Conservation (phyloP, 1,140 invertebrate species). For the Trichogramma pretiosum region DNA sequence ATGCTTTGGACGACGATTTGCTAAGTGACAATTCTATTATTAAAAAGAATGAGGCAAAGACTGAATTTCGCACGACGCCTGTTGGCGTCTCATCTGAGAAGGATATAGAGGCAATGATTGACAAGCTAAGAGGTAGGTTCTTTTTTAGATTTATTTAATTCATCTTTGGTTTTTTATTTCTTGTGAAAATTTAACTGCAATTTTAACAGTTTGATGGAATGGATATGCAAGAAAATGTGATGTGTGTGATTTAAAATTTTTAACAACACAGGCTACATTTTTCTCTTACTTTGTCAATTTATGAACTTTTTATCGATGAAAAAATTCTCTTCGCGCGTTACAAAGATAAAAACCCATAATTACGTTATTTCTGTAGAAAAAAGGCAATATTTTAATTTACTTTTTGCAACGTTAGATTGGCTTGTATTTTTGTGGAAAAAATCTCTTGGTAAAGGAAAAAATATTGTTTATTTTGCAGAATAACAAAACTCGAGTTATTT, state of each 20-base stretch:
- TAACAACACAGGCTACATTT: too few species aligned
- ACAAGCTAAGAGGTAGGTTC: slow-evolving; percentile 39
- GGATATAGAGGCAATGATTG: slow-evolving; percentile 40
- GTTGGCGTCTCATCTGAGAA: slow-evolving; percentile 34
- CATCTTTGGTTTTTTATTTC: slow-evolving; percentile 5
- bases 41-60: slow-evolving; percentile 24
- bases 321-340: not conserved
- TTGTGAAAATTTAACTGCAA: too few species aligned
- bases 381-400: slow-evolving; percentile 8
- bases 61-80: slow-evolving; percentile 26
- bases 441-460: slow-evolving; percentile 39
- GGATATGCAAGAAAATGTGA: too few species aligned
- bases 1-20: slow-evolving; percentile 31
- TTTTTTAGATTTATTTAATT: slow-evolving; percentile 3
- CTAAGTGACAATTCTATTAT: slow-evolving; percentile 18
- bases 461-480: slow-evolving; percentile 43
- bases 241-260: too few species aligned
- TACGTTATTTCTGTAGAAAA: not conserved
- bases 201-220: too few species aligned
- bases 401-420: slow-evolving; percentile 22
- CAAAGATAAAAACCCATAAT: not conserved
- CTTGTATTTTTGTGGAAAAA: slow-evolving; percentile 30
- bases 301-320: too few species aligned
- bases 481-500: slow-evolving; percentile 42
- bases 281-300: too few species aligned